Base-by-base conservation (phyloP, 2,113 vertebrate species). In the Melanerpes aurifrons region DNA sequence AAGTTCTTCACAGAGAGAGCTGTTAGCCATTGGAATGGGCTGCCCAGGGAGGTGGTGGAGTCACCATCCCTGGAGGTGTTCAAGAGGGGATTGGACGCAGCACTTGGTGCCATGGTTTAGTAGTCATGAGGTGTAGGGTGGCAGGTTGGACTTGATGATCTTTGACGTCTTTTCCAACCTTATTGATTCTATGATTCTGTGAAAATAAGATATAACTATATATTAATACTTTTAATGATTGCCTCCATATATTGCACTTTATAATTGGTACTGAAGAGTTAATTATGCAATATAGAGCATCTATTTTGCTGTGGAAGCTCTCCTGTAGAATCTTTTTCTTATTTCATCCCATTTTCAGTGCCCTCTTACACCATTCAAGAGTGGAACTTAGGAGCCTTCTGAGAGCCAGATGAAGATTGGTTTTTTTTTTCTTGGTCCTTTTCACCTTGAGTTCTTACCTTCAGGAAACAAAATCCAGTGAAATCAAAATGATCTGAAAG, bases 401-500 rank as follows among this genome's bases (percentile, higher is more conserved):
- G 72, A 89, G 12, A 64, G 13, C 11, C 48, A 81, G 24, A 75
- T 88, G 24, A 43, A 24, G 50, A 10, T 50, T 21, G 48, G 12
- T 50, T 50, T 50, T 76, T 82, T 35, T 74, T 81, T 90, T 78
- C 70, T 82, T 86, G 40, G 5, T 16, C 62, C 87, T 94, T 91
- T 86, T 76, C 64, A 80, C 45, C 64, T 53, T 40, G 56, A 24
- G 24, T 77, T 75, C 54, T 86, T 95, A 83, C 82, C 48, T 92
- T 76, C 20, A 62, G 58, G 57, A 89, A 95, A 95, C 19, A 94
- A 89, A 94, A 90, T 80, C 66, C 78, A 72, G 40, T 77, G 6
- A 90, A 93, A 95, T 88, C 50, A 88, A 91, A 94, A 86, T 67
- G n/a, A 91, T 75, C 66, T 94, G 76, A 88, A 95, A 87, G 17